Evolutionary conservation across 2,888 invertebrate genomes (phyloP).

Genomic region (Volucella bombylans): DNA sequence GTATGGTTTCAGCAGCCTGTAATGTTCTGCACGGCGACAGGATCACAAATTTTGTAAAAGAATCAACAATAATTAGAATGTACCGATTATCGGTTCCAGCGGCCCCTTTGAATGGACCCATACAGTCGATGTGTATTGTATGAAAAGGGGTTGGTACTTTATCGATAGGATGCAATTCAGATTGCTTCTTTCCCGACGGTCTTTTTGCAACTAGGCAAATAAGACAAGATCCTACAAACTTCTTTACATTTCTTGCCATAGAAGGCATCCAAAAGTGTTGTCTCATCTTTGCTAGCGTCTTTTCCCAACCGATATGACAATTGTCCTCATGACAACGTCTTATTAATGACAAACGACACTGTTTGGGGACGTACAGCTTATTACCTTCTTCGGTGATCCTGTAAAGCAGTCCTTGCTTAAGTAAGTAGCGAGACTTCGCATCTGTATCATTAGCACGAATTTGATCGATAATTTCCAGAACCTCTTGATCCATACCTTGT

Average conservation of each 20-base stretch:
- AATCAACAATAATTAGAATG: no score
- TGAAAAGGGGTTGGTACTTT: no score
- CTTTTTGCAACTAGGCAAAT: conserved; percentile 46
- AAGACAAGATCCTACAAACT: conserved; percentile 36
- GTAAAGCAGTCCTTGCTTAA: conserved; percentile 16
- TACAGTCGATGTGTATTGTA: no score
- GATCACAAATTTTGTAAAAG: no score
- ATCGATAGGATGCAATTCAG: neutral
- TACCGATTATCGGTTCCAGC: no score
- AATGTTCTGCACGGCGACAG: no score
- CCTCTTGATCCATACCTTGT: conserved; percentile 9
- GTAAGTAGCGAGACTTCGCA: neutral
- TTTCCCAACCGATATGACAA: conserved; percentile 37
- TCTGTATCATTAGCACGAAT: neutral
- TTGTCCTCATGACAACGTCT: conserved; percentile 30
- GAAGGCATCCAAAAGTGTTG: conserved; percentile 41
- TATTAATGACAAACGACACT: conserved; percentile 13
- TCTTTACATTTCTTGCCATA: conserved; percentile 36
- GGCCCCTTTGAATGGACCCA: no score
- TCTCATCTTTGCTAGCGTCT: conserved; percentile 26
- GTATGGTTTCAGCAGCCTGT: no score
- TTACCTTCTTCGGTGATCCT: neutral
- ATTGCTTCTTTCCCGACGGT: conserved; percentile 35
- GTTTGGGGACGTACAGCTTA: conserved; percentile 2
- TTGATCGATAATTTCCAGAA: conserved; percentile 16